Evolutionary conservation across 2,797 vertebrate species (phyloP).

Genomic region (Hemibagrus guttatus): DNA sequence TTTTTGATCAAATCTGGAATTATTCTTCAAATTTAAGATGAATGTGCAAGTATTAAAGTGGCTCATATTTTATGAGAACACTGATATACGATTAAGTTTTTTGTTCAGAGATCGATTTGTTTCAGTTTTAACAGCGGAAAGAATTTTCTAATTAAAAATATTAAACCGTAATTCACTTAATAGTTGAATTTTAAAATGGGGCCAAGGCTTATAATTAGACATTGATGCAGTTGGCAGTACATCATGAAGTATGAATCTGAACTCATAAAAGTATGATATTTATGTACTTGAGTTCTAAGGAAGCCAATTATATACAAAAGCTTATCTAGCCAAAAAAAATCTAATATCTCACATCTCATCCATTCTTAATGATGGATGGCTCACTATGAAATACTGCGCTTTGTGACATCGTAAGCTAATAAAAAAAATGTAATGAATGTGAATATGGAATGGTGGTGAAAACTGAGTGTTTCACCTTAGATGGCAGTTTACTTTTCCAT

Average conservation of each 20-base stretch:
- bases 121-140: neutral
- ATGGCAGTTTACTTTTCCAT: constrained; percentile 25
- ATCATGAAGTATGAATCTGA: constrained; percentile 5
- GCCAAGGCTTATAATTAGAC: constrained; percentile 42
- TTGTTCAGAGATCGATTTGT: neutral
- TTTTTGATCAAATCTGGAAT: constrained; percentile 11
- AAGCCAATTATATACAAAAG: neutral
- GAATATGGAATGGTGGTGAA: constrained; percentile 19
- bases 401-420: neutral
- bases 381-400: neutral
- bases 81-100: neutral
- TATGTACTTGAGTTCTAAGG: neutral
- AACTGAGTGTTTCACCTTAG: constrained; percentile 33
- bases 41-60: constrained; percentile 10
- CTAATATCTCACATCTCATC: neutral
- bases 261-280: neutral
- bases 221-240: neutral
- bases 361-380: neutral
- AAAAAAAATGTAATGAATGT: neutral
- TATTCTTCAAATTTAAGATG: neutral
- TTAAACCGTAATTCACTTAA: neutral
- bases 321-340: neutral
- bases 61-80: constrained; percentile 16
- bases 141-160: neutral
- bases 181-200: constrained; percentile 34